Percentiles rank a stretch among this genome's conserved stretches.
Conservation (phyloP, 2,797 vertebrate species). For the Anguilla pacifica region DNA sequence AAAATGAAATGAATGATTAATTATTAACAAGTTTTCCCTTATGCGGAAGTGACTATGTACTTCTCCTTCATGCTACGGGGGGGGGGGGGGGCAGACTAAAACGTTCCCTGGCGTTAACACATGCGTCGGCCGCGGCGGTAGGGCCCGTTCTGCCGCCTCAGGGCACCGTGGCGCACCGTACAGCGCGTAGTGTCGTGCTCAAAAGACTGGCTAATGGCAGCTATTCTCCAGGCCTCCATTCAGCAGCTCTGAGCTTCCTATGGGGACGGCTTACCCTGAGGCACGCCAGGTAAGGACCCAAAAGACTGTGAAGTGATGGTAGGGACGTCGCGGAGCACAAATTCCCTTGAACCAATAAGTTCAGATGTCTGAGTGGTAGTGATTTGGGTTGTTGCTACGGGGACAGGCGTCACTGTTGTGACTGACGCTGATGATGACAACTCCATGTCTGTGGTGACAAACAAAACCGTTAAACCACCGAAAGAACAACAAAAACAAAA, state of each 20-base stretch:
- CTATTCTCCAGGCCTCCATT: constrained; percentile 81
- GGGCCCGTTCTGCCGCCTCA: neutral
- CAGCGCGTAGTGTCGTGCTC: neutral
- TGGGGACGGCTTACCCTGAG: constrained; percentile 94
- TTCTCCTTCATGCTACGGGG: neutral
- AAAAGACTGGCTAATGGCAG: constrained; percentile 53
- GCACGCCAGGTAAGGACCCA: constrained; percentile 92
- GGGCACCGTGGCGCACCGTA: neutral
- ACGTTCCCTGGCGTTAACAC: neutral
- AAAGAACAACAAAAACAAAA: constrained; percentile 31
- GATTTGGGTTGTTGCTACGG: constrained; percentile 92
- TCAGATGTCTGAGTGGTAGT: constrained; percentile 95
- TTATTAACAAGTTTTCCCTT: neutral
- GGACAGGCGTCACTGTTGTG: constrained; percentile 91
- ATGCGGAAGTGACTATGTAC: neutral
- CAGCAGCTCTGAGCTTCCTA: constrained; percentile 78
- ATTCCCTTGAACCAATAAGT: constrained; percentile 94
- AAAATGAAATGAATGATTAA: neutral
- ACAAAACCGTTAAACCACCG: constrained; percentile 79
- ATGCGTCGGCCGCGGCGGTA: neutral
- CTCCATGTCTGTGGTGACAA: constrained; percentile 99
- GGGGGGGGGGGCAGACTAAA: neutral
- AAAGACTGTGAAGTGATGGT: constrained; percentile 92
- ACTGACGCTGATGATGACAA: constrained; percentile 90
- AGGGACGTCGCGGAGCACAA: constrained; percentile 93